Percentiles rank a stretch among this genome's conserved stretches.
phyloP scores from a whole-genome alignment of 2,888 invertebrate genomes.

The Drosophila histrio region DNA sequence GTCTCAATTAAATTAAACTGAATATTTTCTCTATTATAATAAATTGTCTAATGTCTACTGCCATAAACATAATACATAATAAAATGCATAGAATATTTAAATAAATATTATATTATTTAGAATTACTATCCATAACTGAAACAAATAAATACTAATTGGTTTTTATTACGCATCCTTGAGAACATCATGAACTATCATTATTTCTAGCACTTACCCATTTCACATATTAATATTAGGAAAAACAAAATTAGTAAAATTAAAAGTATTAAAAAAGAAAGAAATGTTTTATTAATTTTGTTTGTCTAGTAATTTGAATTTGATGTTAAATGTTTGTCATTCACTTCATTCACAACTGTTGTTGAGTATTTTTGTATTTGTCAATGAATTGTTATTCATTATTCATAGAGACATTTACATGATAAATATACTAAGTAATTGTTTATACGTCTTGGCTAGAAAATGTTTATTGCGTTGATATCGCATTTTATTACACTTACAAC shows the following conservation, averaged over 20 bases:
- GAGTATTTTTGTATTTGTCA: conserved; percentile 5
- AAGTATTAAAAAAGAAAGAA: background rate
- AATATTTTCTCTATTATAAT: background rate
- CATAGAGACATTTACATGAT: conserved; percentile 14
- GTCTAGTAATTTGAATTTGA: background rate
- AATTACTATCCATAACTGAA: no score
- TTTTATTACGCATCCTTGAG: background rate
- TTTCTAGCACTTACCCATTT: conserved; percentile 22
- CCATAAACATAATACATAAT: background rate
- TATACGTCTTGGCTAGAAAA: background rate
- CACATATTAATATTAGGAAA: background rate
- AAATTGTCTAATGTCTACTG: no score
- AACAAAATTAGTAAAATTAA: background rate
- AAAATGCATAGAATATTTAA: no score
- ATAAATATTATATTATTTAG: no score
- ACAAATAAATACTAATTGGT: no score
- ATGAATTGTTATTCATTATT: conserved; percentile 15
- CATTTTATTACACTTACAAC: conserved; percentile 45
- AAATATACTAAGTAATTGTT: background rate
- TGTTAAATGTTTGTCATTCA: conserved; percentile 22
- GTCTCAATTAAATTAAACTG: background rate
- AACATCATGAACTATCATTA: background rate
- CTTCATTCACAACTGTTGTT: conserved; percentile 28
- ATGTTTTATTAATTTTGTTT: background rate
- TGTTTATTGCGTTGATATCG: conserved; percentile 13